Conservation (phyloP, 2,797 vertebrate genomes). For the Orientallactaga sibirica region DNA sequence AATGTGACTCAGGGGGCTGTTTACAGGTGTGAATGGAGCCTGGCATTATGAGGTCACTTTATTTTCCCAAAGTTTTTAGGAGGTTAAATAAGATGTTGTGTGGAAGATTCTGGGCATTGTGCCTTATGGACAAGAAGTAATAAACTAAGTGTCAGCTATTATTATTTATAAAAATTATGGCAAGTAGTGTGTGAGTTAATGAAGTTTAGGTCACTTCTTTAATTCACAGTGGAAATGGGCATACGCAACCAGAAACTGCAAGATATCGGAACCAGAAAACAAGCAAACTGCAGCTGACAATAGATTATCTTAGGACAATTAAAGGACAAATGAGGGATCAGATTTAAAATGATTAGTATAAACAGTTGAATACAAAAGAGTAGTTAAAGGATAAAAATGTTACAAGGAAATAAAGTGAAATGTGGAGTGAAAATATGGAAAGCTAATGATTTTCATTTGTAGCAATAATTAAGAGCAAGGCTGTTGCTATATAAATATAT, state of each 20-base stretch:
- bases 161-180: constrained; percentile 14
- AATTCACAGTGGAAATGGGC: neutral
- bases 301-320: neutral
- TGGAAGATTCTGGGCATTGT: neutral
- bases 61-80: constrained; percentile 23
- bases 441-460: neutral
- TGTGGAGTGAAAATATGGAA: neutral
- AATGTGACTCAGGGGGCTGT: constrained; percentile 1
- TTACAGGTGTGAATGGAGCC: neutral
- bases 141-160: neutral
- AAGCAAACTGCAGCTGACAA: neutral
- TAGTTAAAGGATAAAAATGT: neutral
- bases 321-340: neutral
- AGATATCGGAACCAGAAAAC: neutral
- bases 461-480: neutral
- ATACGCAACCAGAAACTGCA: neutral
- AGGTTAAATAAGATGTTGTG: neutral
- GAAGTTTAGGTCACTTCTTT: neutral
- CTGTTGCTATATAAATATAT: neutral
- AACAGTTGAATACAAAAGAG: neutral
- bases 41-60: neutral
- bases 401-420: constrained; percentile 4
- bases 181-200: neutral
- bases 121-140: neutral
- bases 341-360: neutral